phyloP scores from a whole-genome alignment of 2,113 vertebrate species.

The Lontra canadensis region DNA sequence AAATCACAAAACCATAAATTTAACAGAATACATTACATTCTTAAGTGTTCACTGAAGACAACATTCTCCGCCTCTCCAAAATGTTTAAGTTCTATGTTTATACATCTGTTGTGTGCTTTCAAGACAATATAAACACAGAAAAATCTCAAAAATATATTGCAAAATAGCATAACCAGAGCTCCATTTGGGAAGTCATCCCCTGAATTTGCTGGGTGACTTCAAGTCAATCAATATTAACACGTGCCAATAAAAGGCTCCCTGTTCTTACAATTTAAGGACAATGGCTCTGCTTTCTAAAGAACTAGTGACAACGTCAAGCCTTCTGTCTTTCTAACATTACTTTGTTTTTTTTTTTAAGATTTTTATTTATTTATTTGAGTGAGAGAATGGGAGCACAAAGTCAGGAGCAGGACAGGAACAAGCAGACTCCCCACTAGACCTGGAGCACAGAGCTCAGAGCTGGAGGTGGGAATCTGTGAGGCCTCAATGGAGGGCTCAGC shows the following conservation, averaged over 20 bases:
- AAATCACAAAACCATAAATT: constrained; percentile 56
- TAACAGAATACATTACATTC: constrained; percentile 49
- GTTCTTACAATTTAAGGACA: neutral
- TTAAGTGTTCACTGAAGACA: constrained; percentile 23
- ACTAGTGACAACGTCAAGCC: neutral
- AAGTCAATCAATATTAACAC: neutral
- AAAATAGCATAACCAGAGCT: neutral
- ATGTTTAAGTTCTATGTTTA: constrained; percentile 55
- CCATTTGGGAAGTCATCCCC: neutral
- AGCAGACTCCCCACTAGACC: neutral
- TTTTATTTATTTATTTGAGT: neutral
- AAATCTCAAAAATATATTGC: constrained; percentile 30
- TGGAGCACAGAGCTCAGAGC: neutral
- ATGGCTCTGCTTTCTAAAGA: neutral
- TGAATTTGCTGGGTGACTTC: neutral
- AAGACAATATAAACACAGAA: constrained; percentile 39
- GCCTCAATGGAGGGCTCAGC: neutral
- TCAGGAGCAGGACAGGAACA: neutral
- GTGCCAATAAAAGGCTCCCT: neutral
- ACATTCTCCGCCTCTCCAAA: constrained; percentile 40
- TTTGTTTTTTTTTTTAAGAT: neutral
- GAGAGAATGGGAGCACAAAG: neutral
- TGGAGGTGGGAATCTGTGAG: neutral
- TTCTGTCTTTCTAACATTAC: neutral
- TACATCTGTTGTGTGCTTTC: constrained; percentile 60